Conservation (phyloP, 2,113 vertebrate genomes). For the Forbesichthys agassizii region DNA sequence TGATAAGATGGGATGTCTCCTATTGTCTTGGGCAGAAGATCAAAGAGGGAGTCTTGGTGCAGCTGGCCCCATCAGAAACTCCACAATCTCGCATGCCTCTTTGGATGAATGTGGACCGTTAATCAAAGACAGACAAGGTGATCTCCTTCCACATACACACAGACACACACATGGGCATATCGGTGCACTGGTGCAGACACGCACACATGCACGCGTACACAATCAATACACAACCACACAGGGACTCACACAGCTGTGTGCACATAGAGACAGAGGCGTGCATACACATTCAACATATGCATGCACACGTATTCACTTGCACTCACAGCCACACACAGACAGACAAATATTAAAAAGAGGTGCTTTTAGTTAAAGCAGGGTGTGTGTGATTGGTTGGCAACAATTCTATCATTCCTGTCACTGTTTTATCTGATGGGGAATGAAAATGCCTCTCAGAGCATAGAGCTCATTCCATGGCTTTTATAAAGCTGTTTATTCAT, state of each 20-base stretch:
- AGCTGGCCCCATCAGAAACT: neutral
- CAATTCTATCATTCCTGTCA: constrained; percentile 7
- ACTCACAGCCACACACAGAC: neutral
- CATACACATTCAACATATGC: too few species aligned
- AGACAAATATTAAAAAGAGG: neutral
- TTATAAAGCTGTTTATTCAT: constrained; percentile 6
- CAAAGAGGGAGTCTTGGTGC: neutral
- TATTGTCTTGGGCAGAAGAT: neutral
- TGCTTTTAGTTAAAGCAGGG: neutral
- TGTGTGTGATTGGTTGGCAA: constrained; percentile 1
- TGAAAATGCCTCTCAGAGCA: neutral
- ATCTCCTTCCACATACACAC: neutral
- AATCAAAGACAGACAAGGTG: constrained; percentile 7
- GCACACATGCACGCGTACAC: too few species aligned
- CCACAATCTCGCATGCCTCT: neutral
- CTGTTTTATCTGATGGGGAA: neutral
- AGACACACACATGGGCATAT: neutral
- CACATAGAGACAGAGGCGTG: too few species aligned
- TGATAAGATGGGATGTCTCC: constrained; percentile 4
- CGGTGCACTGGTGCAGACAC: too few species aligned
- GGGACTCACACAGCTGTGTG: too few species aligned
- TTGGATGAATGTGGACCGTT: neutral
- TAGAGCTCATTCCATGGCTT: neutral
- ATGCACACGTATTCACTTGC: neutral
- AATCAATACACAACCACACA: too few species aligned